Evolutionary conservation across 37 sponge, comb jelly and placozoan genomes (phyloP), one percentile per base, ranked within the genome.

Genomic region (Halichondria panicea): DNA sequence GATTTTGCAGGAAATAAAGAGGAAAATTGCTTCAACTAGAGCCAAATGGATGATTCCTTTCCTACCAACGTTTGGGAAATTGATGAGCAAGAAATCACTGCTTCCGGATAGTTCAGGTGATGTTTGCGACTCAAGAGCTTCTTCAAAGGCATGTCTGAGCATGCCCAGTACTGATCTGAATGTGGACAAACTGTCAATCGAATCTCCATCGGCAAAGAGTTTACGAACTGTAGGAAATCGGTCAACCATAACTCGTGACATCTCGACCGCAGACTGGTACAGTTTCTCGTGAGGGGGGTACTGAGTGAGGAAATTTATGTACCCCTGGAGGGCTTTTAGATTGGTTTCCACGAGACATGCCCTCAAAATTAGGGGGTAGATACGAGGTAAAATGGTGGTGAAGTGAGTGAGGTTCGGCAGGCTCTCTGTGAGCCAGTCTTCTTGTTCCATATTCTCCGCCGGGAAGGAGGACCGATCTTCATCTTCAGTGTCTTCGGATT

Each of bases 331-430:
- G 28, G 43, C 48, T 13, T 55, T 42, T 15, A 70, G 68, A 2
- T 72, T 66, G 21, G 80, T 78, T 39, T 86, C 86, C 48, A 79
- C 60, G 21, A 66, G 59, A 30, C 80, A 86, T 27, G 86, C 86
- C 42, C 66, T 57, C 41, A 73, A 45, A 1, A 88, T 34, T 54
- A 71, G 64, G 34, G 43, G 71, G 19, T 52, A 56, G 30, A 88
- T 35, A 1, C 63, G 63, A 5, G 88, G 71, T 66, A 71, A 48
- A 48, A 88, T 70, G 64, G 78, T 55, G 21, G 52, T 37, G 55
- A 88, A 88, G 63, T 71, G 77, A n/a, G 82, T 43, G 3, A 81
- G 71, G 19, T 24, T 44, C 4, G 82, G 88, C 7, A 88, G 28
- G 37, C 30, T 25, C 1, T 61, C 24, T 38, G 77, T 6, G 11